Percentiles rank a stretch among this genome's conserved stretches.
Evolutionary conservation across 2,797 vertebrate genomes (phyloP).

Genomic region (Lerista edwardsae): DNA sequence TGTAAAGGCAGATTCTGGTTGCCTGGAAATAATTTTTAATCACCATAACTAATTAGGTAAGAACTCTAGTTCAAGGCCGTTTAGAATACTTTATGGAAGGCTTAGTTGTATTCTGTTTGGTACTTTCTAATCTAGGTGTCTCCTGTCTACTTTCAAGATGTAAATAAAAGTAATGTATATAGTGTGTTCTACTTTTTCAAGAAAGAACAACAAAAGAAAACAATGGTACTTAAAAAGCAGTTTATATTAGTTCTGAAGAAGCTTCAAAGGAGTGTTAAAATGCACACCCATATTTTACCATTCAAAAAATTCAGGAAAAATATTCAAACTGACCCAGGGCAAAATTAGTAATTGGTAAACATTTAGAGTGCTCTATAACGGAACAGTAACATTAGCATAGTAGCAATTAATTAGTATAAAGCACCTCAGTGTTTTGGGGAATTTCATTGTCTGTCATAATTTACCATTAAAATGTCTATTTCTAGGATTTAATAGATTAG

Average conservation of each 20-base stretch:
- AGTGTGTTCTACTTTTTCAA: too few relatives aligned
- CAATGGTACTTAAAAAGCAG: too few relatives aligned
- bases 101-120: too few relatives aligned
- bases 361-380: neutral
- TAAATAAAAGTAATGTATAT: too few relatives aligned
- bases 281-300: neutral
- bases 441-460: constrained; percentile 20
- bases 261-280: neutral
- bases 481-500: neutral
- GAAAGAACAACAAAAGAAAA: too few relatives aligned
- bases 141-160: too few relatives aligned
- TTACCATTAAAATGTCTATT: neutral
- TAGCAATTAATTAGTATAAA: constrained; percentile 22
- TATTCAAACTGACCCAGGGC: neutral
- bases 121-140: too few relatives aligned
- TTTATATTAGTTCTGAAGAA: neutral
- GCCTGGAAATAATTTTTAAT: too few relatives aligned
- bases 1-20: too few relatives aligned
- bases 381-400: neutral
- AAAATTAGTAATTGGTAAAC: neutral
- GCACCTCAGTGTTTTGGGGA: constrained; percentile 8
- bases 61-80: too few relatives aligned
- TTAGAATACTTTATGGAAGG: too few relatives aligned
- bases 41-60: too few relatives aligned
- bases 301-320: constrained; percentile 23